Conservation (phyloP, 2,113 vertebrate genomes). For the Dipodomys stephensi region DNA sequence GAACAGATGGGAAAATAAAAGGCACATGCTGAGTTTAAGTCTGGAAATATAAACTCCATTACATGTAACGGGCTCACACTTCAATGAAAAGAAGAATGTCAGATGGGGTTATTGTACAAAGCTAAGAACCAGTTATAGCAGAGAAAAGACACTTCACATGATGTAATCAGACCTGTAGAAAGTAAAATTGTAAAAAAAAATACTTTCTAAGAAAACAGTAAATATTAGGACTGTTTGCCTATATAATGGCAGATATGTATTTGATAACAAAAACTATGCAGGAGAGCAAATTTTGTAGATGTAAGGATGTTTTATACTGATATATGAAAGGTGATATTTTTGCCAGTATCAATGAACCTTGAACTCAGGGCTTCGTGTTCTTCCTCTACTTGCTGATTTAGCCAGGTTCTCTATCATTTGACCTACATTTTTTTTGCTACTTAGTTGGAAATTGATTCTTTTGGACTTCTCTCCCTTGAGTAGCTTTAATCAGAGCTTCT, state of each 20-base stretch:
- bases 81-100: neutral
- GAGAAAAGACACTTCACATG: neutral
- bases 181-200: neutral
- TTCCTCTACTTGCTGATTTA: no score
- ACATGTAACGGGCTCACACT: neutral
- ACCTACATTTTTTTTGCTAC: no score
- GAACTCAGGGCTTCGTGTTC: no score
- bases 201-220: neutral
- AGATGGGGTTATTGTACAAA: neutral
- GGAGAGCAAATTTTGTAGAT: no score
- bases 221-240: no score
- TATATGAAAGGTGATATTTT: no score
- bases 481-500: no score
- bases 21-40: neutral
- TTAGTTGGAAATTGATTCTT: no score
- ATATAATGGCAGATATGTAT: neutral
- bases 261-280: neutral
- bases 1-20: neutral
- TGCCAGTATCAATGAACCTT: no score
- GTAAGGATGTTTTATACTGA: no score
- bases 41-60: neutral
- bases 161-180: neutral
- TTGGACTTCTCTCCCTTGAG: no score
- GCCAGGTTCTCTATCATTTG: no score
- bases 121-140: neutral